phyloP scores from a whole-genome alignment of 2,797 vertebrate species.

The Remorina albescens region DNA sequence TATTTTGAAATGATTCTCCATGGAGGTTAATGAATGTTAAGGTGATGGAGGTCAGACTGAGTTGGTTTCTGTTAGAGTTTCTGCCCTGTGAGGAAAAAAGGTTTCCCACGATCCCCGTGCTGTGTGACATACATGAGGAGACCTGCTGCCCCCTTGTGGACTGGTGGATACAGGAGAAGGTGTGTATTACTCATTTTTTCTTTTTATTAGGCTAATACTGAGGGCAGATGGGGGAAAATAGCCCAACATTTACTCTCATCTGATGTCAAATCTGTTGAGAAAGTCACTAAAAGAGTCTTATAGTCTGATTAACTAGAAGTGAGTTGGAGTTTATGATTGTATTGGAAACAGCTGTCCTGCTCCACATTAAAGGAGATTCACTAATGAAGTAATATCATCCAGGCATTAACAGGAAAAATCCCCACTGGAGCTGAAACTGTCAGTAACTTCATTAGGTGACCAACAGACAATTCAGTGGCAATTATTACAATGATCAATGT shows the following conservation, averaged over 20 bases:
- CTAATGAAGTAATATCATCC: too few species aligned
- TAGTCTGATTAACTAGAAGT: not conserved
- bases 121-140: not conserved
- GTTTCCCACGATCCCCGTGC: not conserved
- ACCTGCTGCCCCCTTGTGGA: slow-evolving; percentile 66
- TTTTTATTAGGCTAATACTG: not conserved
- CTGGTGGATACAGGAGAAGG: not conserved
- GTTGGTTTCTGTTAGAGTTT: not conserved
- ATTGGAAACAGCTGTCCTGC: not conserved
- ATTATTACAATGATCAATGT: too few species aligned
- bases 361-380: not conserved
- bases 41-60: not conserved
- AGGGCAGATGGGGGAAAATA: not conserved
- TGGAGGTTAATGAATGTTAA: not conserved
- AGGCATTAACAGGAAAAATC: not conserved
- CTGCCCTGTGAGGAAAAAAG: not conserved
- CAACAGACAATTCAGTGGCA: not conserved
- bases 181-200: not conserved
- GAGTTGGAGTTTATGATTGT: not conserved
- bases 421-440: not conserved
- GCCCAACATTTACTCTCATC: not conserved
- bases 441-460: not conserved
- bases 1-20: not conserved
- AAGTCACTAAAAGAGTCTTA: not conserved
- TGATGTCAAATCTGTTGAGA: not conserved